Evolutionary conservation across 1,140 invertebrate genomes (phyloP).

Genomic region (Saxidomus purpurata): DNA sequence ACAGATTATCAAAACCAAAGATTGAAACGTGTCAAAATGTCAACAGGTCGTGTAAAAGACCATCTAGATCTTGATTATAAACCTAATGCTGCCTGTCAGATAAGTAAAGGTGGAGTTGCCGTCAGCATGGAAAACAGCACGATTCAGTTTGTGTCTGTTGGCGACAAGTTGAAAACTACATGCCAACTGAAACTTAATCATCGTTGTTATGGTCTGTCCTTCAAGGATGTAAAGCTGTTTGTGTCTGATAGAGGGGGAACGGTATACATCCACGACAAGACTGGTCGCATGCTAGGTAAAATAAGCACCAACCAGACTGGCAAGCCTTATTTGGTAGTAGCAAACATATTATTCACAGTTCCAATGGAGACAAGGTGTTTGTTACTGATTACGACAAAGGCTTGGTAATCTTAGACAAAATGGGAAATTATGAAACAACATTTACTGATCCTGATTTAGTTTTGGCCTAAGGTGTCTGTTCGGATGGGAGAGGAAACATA

Average conservation of each 20-base stretch:
- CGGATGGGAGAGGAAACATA: not conserved
- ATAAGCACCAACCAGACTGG: not conserved
- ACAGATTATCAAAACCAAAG: not conserved
- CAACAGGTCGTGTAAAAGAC: not conserved
- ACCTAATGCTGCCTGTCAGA: not conserved
- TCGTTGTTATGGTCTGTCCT: not conserved
- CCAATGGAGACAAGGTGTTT: not conserved
- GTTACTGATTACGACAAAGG: not conserved
- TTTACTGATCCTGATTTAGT: not conserved
- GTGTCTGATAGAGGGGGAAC: not conserved
- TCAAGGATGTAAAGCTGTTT: not conserved
- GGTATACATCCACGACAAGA: not conserved
- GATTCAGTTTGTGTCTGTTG: conserved; percentile 1
- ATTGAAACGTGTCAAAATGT: not conserved
- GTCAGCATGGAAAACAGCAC: not conserved
- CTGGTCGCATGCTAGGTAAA: not conserved
- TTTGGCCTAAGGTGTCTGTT: not conserved
- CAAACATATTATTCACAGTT: not conserved
- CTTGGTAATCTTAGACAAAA: not conserved
- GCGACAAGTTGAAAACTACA: not conserved
- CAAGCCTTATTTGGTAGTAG: not conserved
- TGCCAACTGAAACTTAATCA: not conserved
- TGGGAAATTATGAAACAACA: not conserved
- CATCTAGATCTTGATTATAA: not conserved
- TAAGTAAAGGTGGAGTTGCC: not conserved